These are phyloP conservation scores for Pseudocheirus occidentalis DNA, from an alignment of 2,797 vertebrate species.

Conservation along the genomic window DNA sequence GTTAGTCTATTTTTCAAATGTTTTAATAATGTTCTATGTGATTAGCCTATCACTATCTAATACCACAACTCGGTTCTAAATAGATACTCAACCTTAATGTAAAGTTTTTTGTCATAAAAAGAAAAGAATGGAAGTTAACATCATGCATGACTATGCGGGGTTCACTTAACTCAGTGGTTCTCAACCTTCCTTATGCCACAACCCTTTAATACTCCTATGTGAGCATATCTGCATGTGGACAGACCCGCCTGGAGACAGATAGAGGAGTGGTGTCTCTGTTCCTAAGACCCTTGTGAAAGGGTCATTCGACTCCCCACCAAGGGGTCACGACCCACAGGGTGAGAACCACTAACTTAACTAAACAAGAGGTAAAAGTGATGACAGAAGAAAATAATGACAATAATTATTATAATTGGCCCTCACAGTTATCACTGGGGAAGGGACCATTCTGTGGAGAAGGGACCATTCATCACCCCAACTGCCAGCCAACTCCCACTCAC, in stretches of 20 bases:
- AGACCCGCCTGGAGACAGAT: too few relatives aligned
- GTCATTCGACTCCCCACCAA: too few relatives aligned
- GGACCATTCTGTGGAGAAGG: background rate
- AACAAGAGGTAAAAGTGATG: background rate
- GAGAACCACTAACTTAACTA: too few relatives aligned
- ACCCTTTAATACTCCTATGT: too few relatives aligned
- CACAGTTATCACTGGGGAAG: background rate
- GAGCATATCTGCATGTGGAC: too few relatives aligned
- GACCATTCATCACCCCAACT: background rate
- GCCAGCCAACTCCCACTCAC: background rate
- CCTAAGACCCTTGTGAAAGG: too few relatives aligned
- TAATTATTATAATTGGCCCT: background rate
- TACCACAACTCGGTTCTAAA: background rate
- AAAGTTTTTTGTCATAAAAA: background rate
- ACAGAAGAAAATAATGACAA: background rate
- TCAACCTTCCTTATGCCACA: too few relatives aligned
- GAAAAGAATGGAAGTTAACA: background rate
- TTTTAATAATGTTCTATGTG: background rate
- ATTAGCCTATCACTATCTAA: background rate
- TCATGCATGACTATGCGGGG: background rate
- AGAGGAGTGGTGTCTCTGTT: too few relatives aligned
- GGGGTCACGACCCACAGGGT: too few relatives aligned
- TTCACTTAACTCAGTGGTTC: background rate
- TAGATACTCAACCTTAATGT: background rate
- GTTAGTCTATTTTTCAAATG: background rate